Base-by-base conservation (phyloP, 1,140 invertebrate species). In the Brachionus paranguensis region DNA sequence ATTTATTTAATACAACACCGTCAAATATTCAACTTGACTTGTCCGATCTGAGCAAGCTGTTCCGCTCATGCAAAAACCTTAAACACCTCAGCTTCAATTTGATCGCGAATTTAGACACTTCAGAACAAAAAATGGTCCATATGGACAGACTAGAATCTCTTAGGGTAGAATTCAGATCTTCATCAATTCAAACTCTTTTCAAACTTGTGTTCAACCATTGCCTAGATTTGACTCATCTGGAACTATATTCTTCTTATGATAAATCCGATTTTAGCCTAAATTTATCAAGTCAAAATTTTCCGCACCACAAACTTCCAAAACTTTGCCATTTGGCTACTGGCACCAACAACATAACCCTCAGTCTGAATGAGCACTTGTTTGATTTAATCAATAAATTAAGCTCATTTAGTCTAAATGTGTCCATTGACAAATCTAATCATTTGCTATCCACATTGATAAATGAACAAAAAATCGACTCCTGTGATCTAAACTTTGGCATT, bases 401-500 rank as follows among this genome's bases (percentile, higher is more conserved):
- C 20, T 20, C n/a, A 14, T 76, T 76, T 29, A 76, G 27, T 53
- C 14, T 76, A 47, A 76, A 76, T 50, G 27, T 76, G 4, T 76
- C 43, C 11, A 27, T 76, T 10, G 33, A 50, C 33, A 76, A 76
- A 50, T 20, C 17, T 24, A 50, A 76, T 50, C 1, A 12, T 50
- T 7, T 14, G 2, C 43, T 76, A 33, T 20, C 17, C 3, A 47
- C 43, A 7, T 12, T 76, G 17, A 50, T 76, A 27, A 76, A 50
- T 12, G 7, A 37, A 12, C 14, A 76, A 29, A 76, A 76, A 50
- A 76, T 76, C 14, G 45, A 24, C n/a, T 24, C 14, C 6, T 50
- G 43, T 24, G 72, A 76, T 50, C 45, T 76, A 8, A 76, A 76
- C 50, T 76, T 50, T 76, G 72, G 72, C 11, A 76, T 76, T 29